phyloP scores from a whole-genome alignment of 2,888 invertebrate genomes.

The Phlogophora meticulosa region DNA sequence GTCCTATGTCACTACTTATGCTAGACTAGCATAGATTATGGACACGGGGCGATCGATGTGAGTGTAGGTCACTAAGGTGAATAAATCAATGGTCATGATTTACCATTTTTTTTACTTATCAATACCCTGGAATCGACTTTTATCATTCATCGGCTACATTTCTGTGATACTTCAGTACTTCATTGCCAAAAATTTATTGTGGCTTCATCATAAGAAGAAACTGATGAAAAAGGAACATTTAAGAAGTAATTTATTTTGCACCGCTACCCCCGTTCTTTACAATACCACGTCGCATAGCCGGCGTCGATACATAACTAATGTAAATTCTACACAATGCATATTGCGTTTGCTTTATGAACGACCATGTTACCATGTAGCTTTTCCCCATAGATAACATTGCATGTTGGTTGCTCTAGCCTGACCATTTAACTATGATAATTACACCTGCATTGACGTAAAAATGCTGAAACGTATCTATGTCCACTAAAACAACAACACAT shows the following conservation, averaged over 20 bases:
- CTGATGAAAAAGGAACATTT: neutral
- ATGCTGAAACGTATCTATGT: neutral
- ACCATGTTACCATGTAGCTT: constrained; percentile 3
- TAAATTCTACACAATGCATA: neutral
- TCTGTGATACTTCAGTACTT: neutral
- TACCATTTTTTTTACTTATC: too few species aligned
- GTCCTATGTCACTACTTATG: constrained; percentile 2
- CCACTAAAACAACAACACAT: neutral
- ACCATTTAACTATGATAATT: constrained; percentile 19
- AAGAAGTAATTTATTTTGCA: constrained; percentile 19
- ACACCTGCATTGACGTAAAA: constrained; percentile 24
- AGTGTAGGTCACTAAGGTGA: constrained; percentile 2
- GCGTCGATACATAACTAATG: neutral
- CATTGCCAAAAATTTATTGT: neutral
- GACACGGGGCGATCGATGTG: constrained; percentile 19
- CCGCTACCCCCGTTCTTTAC: constrained; percentile 7
- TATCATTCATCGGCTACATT: neutral
- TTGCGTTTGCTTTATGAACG: neutral
- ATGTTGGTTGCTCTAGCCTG: constrained; percentile 4
- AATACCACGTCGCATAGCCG: constrained; percentile 1
- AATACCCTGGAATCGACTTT: neutral
- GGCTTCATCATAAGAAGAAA: neutral
- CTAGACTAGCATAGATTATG: constrained; percentile 18
- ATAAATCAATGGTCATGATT: constrained; percentile 1
- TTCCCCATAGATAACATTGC: constrained; percentile 3